Percentiles rank a stretch among this genome's conserved stretches.
Evolutionary conservation across 2,888 invertebrate species (phyloP).

Genomic region (Philereme vetulata): DNA sequence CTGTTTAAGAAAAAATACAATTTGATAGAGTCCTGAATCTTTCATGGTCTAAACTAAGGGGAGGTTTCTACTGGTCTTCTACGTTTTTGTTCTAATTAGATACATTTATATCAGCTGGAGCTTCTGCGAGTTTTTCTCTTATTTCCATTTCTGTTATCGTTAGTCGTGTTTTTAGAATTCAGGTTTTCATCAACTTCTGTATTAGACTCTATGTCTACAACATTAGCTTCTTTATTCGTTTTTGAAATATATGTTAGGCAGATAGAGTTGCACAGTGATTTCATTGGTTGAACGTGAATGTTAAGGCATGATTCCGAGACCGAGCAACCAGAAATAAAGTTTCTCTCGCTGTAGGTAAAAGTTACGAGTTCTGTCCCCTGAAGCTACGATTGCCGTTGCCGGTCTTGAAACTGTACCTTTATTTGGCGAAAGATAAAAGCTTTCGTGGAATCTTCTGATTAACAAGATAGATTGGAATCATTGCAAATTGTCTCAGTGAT

Average conservation of each 20-base stretch:
- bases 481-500: slow-evolving; percentile 22
- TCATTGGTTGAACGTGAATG: slow-evolving; percentile 29
- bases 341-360: too few relatives aligned
- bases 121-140: slow-evolving; percentile 27
- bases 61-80: too few relatives aligned
- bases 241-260: slow-evolving; percentile 3
- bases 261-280: slow-evolving; percentile 28
- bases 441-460: slow-evolving; percentile 33
- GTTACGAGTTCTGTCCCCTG: too few relatives aligned
- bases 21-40: too few relatives aligned
- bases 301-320: too few relatives aligned
- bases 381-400: too few relatives aligned
- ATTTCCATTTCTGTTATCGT: slow-evolving; percentile 19
- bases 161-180: not conserved
- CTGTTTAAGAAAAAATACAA: too few relatives aligned
- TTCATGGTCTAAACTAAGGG: too few relatives aligned
- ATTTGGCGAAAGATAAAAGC: slow-evolving; percentile 37
- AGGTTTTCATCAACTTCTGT: not conserved
- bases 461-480: slow-evolving; percentile 31
- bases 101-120: slow-evolving; percentile 20
- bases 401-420: slow-evolving; percentile 3
- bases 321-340: too few relatives aligned
- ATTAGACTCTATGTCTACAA: slow-evolving; percentile 5
- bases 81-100: not conserved
- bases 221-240: slow-evolving; percentile 12